Evolutionary conservation across 2,888 invertebrate genomes (phyloP).

Genomic region (Plebejus anna): DNA sequence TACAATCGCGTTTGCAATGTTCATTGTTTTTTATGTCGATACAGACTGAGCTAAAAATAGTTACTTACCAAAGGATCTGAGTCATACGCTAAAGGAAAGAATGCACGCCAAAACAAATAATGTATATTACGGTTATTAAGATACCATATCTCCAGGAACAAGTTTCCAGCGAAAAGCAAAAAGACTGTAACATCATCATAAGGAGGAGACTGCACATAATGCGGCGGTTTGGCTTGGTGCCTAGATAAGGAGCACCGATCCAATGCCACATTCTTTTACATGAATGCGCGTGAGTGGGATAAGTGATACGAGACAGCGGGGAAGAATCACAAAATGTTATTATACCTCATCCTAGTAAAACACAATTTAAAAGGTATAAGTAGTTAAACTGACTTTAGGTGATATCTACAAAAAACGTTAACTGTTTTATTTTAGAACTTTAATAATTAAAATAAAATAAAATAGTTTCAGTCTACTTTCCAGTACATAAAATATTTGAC

Average conservation of each 20-base stretch:
- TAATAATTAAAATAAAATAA: no score
- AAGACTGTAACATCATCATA: constrained; percentile 43
- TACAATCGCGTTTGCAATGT: no score
- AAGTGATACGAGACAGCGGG: constrained; percentile 31
- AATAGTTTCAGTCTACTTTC: no score
- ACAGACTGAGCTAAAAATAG: background rate
- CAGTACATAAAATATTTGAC: no score
- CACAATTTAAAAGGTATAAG: no score
- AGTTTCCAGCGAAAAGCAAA: constrained; percentile 39
- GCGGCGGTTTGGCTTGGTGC: constrained; percentile 48
- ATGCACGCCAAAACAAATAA: constrained; percentile 31
- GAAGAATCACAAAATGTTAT: background rate
- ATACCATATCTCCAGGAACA: constrained; percentile 32
- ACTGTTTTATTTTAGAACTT: no score
- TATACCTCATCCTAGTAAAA: no score
- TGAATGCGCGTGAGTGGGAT: constrained; percentile 43
- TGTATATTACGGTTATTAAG: constrained; percentile 24
- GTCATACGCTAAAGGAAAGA: constrained; percentile 4
- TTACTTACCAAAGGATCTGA: background rate
- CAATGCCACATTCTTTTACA: constrained; percentile 60
- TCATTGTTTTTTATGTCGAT: no score
- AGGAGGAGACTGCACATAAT: constrained; percentile 43
- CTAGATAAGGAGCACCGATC: constrained; percentile 50
- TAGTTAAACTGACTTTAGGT: no score
- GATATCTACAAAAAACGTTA: no score